A percentile compares a stretch with the other conserved stretches of the same genome.
Evolutionary conservation across 1,140 invertebrate genomes (phyloP).

Genomic region (Drosophila lini): DNA sequence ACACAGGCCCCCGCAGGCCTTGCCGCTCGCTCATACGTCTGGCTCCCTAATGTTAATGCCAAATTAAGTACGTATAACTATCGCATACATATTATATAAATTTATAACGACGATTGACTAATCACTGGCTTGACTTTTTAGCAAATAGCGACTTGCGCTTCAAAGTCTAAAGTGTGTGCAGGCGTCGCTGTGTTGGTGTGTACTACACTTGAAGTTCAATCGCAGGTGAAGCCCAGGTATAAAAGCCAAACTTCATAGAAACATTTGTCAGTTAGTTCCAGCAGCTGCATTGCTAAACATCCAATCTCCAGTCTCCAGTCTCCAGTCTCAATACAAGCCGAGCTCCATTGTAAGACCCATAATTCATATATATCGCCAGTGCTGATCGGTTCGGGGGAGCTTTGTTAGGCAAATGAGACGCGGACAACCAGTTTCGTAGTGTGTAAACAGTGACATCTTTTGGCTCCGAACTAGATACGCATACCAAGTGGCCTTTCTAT

Average conservation of each 20-base stretch:
- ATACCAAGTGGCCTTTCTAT: slow-evolving; percentile 32
- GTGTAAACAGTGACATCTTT: slow-evolving; percentile 48
- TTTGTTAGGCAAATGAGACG: slow-evolving; percentile 29
- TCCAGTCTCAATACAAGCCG: slow-evolving; percentile 29
- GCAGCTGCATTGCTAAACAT: slow-evolving; percentile 65
- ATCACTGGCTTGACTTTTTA: slow-evolving; percentile 61
- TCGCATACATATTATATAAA: slow-evolving; percentile 53
- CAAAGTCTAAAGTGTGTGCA: slow-evolving; percentile 61
- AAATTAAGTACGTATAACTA: slow-evolving; percentile 51
- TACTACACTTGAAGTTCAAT: slow-evolving; percentile 62
- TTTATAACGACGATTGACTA: slow-evolving; percentile 59
- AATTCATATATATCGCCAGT: slow-evolving; percentile 16
- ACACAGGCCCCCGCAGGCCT: neutral
- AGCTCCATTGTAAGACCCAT: slow-evolving; percentile 54
- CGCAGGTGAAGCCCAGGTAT: slow-evolving; percentile 52
- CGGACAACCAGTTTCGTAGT: slow-evolving; percentile 36
- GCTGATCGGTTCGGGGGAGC: slow-evolving; percentile 6
- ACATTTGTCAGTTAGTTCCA: slow-evolving; percentile 71
- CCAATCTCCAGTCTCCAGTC: slow-evolving; percentile 37
- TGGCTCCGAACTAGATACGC: slow-evolving; percentile 21
- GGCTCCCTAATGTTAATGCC: slow-evolving; percentile 30
- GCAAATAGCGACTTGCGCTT: slow-evolving; percentile 49
- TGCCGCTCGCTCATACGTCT: slow-evolving; percentile 14
- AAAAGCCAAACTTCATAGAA: slow-evolving; percentile 71
- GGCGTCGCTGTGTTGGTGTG: slow-evolving; percentile 4